These are phyloP conservation scores for Origma solitaria DNA, from an alignment of 2,113 vertebrate genomes.

Conservation along the genomic window DNA sequence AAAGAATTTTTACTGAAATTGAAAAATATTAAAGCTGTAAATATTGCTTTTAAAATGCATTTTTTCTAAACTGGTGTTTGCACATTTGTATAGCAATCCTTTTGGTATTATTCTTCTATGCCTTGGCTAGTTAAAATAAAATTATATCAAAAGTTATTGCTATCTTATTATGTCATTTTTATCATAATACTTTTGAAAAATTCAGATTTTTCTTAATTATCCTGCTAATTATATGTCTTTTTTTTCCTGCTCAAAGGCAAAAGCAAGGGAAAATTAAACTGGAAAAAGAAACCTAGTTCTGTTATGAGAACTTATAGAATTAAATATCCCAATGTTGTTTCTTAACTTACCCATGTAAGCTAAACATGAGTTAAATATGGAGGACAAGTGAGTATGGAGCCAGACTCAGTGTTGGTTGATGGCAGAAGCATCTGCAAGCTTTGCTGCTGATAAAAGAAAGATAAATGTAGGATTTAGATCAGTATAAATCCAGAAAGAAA, in stretches of 20 bases:
- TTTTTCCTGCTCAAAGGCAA: not conserved
- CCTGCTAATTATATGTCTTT: accelerated
- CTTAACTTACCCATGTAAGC: not conserved
- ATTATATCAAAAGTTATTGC: not conserved
- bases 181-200: not conserved
- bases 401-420: not conserved
- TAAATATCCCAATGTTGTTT: not conserved
- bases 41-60: not conserved
- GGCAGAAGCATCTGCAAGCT: not conserved
- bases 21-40: not conserved
- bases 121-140: not conserved
- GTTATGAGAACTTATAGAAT: not conserved
- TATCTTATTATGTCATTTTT: not conserved
- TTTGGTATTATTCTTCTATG: not conserved
- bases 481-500: conserved; percentile 33
- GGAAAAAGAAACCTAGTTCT: not conserved
- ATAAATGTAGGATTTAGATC: conserved; percentile 25
- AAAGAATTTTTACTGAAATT: not conserved
- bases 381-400: not conserved
- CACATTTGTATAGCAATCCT: not conserved
- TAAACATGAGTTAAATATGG: not conserved
- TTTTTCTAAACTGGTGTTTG: not conserved
- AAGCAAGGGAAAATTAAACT: not conserved
- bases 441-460: conserved; percentile 28
- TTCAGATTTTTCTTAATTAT: not conserved